Evolutionary conservation across 2,888 invertebrate genomes (phyloP).

Genomic region (Parthenolecanium corni): DNA sequence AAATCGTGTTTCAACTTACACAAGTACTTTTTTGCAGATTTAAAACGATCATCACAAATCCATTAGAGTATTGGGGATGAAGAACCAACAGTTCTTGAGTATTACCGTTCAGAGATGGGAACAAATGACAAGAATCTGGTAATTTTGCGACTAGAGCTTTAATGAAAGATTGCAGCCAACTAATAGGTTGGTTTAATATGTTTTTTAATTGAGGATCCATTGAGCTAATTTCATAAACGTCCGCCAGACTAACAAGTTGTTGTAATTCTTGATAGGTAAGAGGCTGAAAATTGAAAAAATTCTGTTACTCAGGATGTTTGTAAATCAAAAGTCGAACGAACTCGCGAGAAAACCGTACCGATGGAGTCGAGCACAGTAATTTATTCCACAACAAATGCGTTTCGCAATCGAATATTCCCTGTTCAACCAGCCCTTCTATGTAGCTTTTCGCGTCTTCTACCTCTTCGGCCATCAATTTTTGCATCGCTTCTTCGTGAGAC

Average conservation of each 20-base stretch:
- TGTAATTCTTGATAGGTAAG: constrained; percentile 51
- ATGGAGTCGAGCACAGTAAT: constrained; percentile 40
- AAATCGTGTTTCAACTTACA: constrained; percentile 40
- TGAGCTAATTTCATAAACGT: constrained; percentile 46
- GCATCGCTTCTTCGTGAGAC: constrained; percentile 54
- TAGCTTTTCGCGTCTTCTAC: constrained; percentile 45
- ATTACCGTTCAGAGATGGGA: constrained; percentile 47
- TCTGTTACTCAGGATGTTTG: not conserved
- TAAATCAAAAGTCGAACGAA: not conserved
- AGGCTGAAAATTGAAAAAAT: constrained; percentile 26
- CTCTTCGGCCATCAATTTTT: constrained; percentile 48
- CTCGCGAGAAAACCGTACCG: not conserved
- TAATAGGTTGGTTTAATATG: constrained; percentile 49
- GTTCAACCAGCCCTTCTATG: constrained; percentile 50
- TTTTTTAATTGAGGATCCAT: constrained; percentile 48
- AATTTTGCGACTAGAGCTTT: constrained; percentile 49
- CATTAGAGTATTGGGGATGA: constrained; percentile 50
- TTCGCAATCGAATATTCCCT: constrained; percentile 55
- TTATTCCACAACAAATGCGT: constrained; percentile 60
- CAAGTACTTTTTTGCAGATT: constrained; percentile 47
- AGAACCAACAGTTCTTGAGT: constrained; percentile 51
- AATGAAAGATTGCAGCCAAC: constrained; percentile 54
- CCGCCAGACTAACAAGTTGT: constrained; percentile 51
- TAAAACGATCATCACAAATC: constrained; percentile 53
- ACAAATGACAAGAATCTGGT: constrained; percentile 47